A percentile compares a stretch with the other conserved stretches of the same genome.
Evolutionary conservation across 2,797 vertebrate species (phyloP).

Genomic region (Thripadectes ignobilis): DNA sequence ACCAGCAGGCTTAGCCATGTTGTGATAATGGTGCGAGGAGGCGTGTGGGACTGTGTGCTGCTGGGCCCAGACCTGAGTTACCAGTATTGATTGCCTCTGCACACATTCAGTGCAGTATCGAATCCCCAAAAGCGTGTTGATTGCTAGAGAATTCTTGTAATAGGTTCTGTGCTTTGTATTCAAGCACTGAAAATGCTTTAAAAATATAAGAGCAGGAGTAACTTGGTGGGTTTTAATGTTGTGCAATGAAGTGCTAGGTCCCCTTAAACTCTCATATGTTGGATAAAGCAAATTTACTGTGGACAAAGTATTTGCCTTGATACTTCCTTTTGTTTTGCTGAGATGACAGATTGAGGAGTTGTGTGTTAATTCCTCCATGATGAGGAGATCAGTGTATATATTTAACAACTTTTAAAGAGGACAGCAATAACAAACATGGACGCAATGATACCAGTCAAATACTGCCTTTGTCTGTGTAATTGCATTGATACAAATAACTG

Average conservation of each 20-base stretch:
- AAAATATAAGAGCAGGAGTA: slow-evolving; percentile 17
- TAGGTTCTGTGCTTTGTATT: neutral
- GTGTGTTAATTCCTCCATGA: neutral
- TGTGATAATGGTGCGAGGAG: neutral
- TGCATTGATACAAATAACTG: slow-evolving; percentile 23
- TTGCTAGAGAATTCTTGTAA: neutral
- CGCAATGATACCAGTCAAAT: neutral
- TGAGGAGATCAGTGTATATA: neutral
- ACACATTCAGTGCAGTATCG: neutral
- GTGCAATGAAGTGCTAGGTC: slow-evolving; percentile 54
- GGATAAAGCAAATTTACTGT: slow-evolving; percentile 23
- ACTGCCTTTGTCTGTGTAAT: neutral
- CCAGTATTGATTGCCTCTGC: neutral
- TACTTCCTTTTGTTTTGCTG: slow-evolving; percentile 34
- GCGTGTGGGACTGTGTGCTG: neutral
- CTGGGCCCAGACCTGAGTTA: neutral
- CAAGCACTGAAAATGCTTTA: slow-evolving; percentile 40
- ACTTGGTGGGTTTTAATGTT: slow-evolving; percentile 30
- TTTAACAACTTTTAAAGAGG: slow-evolving; percentile 4
- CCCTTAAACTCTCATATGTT: neutral
- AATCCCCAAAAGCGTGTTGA: neutral
- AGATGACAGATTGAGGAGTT: neutral
- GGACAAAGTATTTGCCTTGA: slow-evolving; percentile 16
- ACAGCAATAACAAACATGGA: neutral
- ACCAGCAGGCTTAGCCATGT: neutral